phyloP scores from a whole-genome alignment of 2,113 vertebrate genomes.

The Piprites chloris region DNA sequence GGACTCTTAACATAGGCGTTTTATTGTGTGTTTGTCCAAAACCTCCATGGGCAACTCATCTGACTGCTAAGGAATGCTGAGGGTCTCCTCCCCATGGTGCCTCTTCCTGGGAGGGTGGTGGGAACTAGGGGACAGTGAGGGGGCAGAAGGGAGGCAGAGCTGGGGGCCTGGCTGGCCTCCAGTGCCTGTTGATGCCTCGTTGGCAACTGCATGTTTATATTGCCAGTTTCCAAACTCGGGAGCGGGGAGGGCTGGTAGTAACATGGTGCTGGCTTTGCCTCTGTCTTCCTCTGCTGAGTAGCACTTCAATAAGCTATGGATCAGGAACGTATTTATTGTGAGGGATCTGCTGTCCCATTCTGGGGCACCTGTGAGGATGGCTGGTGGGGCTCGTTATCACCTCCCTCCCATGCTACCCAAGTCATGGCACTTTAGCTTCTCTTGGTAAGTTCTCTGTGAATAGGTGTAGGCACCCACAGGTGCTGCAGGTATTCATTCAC shows the following conservation, averaged over 20 bases:
- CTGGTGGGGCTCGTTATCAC: not conserved
- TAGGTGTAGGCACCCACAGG: not conserved
- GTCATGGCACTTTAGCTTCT: not conserved
- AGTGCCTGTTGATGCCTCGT: not conserved
- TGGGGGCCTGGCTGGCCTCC: not conserved
- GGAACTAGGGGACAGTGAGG: not conserved
- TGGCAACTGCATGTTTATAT: fast-evolving
- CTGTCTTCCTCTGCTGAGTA: not conserved
- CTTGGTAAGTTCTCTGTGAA: not conserved
- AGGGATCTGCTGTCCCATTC: not conserved
- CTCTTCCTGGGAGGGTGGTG: not conserved
- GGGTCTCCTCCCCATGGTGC: not conserved
- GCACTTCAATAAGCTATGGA: not conserved
- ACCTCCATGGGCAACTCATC: not conserved
- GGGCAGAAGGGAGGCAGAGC: not conserved
- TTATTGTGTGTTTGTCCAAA: not conserved
- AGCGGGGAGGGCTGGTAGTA: not conserved
- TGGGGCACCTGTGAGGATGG: not conserved
- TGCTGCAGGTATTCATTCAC: not conserved
- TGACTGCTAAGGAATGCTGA: not conserved
- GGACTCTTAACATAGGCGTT: not conserved
- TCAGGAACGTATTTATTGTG: not conserved
- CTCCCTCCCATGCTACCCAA: not conserved
- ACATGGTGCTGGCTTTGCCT: not conserved
- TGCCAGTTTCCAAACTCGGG: not conserved